Base-by-base conservation (phyloP, 2,113 vertebrate genomes). In the Urocolius indicus region DNA sequence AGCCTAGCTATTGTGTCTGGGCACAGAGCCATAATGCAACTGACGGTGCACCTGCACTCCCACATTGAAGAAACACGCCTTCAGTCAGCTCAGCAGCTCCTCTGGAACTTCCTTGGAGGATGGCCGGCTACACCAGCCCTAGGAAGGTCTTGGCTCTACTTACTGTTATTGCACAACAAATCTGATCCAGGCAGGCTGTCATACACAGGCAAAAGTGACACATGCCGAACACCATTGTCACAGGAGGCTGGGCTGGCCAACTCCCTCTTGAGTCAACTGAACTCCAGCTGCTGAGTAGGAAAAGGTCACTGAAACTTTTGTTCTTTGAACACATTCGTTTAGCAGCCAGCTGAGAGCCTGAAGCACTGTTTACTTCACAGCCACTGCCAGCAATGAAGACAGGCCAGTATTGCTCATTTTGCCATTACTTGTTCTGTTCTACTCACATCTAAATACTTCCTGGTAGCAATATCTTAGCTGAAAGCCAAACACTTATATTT, bases 11-110 rank as follows among this genome's bases (percentile, higher is more conserved):
- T 20, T n/a, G 5, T 20, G 54, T 43, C n/a, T n/a, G 43, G 46
- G 59, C 49, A 66, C 2, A 0, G 30, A 74, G 61, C 61, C 54
- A 45, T 21, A 34, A 38, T 1, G 20, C 14, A 43, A 59, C 20
- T 1, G 11, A 22, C 3, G 18, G 22, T 3, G 4, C 20, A 27
- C 4, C 27, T 17, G 13, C 32, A 48, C 3, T 3, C 10, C 29
- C 45, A 32, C 9, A 5, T 21, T 26, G 32, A 65, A 62, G 41
- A 32, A 65, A 69, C 8, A n/a, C 2, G 22, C 0, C 22, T 49
- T 29, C 8, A 1, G 15, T 14, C 72, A 66, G 57, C 38, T 36
- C 29, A 21, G 41, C 1, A 0, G 24, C 46, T 73, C n/a, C 45
- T 17, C 6, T 2, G 0, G 0, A 63, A n/a, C 24, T n/a, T 59